A percentile compares a stretch with the other conserved stretches of the same genome.
These are phyloP conservation scores for Cryptops parisi DNA, from an alignment of 2,888 invertebrate genomes.

Conservation along the genomic window DNA sequence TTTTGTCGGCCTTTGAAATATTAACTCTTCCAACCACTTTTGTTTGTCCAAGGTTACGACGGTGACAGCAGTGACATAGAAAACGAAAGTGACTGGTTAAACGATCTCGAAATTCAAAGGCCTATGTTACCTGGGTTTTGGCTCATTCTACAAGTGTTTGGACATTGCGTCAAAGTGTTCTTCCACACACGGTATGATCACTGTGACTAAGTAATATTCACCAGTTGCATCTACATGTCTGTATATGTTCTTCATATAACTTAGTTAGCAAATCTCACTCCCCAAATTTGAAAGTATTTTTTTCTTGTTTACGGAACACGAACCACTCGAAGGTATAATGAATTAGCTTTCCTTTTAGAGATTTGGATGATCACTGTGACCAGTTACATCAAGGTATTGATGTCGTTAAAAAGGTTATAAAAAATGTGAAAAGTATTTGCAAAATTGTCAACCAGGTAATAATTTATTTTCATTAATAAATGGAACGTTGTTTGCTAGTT, in stretches of 20 bases:
- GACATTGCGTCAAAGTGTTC: slow-evolving; percentile 44
- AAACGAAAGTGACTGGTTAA: slow-evolving; percentile 41
- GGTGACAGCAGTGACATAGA: slow-evolving; percentile 47
- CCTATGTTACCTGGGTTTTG: slow-evolving; percentile 51
- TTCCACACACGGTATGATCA: slow-evolving; percentile 45
- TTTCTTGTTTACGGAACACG: too few relatives aligned
- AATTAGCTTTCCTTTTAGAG: too few relatives aligned
- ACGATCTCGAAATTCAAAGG: slow-evolving; percentile 38
- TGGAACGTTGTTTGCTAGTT: neutral
- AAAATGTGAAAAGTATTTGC: slow-evolving; percentile 44
- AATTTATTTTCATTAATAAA: neutral
- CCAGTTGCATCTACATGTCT: neutral
- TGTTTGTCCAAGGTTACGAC: slow-evolving; percentile 38
- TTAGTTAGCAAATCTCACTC: neutral
- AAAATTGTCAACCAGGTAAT: slow-evolving; percentile 44
- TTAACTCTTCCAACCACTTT: slow-evolving; percentile 1
- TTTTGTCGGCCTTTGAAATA: neutral
- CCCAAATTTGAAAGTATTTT: too few relatives aligned
- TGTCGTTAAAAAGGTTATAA: slow-evolving; percentile 34
- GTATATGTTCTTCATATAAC: neutral
- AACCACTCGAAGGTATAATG: too few relatives aligned
- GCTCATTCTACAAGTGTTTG: slow-evolving; percentile 47
- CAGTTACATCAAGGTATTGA: slow-evolving; percentile 25
- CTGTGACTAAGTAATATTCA: too few relatives aligned
- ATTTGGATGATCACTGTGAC: slow-evolving; percentile 24